These are phyloP conservation scores for Patella pellucida DNA, from an alignment of 2,888 invertebrate genomes.

Conservation along the genomic window DNA sequence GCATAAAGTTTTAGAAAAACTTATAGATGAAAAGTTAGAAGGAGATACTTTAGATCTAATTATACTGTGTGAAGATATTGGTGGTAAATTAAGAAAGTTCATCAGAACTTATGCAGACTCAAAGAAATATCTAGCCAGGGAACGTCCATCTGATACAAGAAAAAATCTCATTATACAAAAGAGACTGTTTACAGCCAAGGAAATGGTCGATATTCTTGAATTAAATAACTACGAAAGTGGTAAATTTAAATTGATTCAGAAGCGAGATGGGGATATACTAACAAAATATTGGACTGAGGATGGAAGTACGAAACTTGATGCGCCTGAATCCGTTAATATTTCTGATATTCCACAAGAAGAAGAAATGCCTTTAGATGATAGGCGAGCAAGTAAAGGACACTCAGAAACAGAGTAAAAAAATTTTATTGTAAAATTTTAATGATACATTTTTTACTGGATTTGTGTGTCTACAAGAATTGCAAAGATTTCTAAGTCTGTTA, in stretches of 20 bases:
- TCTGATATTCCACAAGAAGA: neutral
- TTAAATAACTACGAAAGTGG: neutral
- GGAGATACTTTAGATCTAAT: neutral
- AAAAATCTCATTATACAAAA: neutral
- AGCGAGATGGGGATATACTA: neutral
- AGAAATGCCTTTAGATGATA: too few relatives aligned
- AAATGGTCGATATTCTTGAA: neutral
- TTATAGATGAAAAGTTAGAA: neutral
- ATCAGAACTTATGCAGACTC: neutral
- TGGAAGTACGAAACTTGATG: neutral
- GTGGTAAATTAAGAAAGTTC: neutral
- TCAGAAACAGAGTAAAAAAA: too few relatives aligned
- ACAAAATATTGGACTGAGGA: neutral
- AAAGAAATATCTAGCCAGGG: neutral
- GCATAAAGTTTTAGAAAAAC: neutral
- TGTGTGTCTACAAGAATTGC: too few relatives aligned
- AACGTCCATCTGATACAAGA: neutral
- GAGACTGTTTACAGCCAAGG: neutral
- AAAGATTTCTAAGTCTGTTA: too few relatives aligned
- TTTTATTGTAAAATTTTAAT: too few relatives aligned
- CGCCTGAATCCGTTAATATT: neutral
- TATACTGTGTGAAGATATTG: neutral
- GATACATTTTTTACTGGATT: too few relatives aligned
- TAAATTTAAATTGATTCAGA: slow-evolving; percentile 1
- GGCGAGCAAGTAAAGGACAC: too few relatives aligned